These are phyloP conservation scores for Drosophila cognata DNA, from an alignment of 2,888 invertebrate genomes.

Conservation along the genomic window DNA sequence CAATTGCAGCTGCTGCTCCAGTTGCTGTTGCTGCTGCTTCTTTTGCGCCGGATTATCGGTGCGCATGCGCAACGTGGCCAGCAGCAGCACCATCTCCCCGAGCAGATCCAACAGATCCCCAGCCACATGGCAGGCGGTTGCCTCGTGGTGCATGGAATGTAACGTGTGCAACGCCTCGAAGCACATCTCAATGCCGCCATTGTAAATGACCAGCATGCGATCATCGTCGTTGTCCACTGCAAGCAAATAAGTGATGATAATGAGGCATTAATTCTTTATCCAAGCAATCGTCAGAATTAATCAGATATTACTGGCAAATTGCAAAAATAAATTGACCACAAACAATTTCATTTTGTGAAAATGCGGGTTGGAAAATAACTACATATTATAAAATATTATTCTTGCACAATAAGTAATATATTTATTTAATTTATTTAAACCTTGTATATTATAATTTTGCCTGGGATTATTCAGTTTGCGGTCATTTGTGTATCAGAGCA, in stretches of 20 bases:
- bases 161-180: conserved; percentile 94
- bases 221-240: conserved; percentile 94
- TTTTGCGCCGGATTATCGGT: conserved; percentile 83
- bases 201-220: conserved; percentile 94
- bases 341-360: too few relatives aligned
- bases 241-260: conserved; percentile 1
- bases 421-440: neutral
- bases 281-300: neutral
- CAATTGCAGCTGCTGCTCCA: conserved; percentile 74
- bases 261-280: neutral
- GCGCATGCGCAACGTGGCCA: conserved; percentile 88
- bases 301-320: neutral
- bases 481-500: neutral
- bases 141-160: conserved; percentile 97
- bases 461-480: neutral
- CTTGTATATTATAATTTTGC: too few relatives aligned
- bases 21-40: conserved; percentile 77
- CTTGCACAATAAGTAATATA: neutral
- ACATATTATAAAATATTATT: neutral
- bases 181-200: conserved; percentile 91
- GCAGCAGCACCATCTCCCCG: conserved; percentile 90
- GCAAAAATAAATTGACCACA: too few relatives aligned
- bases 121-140: conserved; percentile 94
- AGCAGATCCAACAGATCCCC: conserved; percentile 94
- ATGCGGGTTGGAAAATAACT: too few relatives aligned